Conservation (phyloP, 2,797 vertebrate genomes). For the Poeciliopsis presidionis region DNA sequence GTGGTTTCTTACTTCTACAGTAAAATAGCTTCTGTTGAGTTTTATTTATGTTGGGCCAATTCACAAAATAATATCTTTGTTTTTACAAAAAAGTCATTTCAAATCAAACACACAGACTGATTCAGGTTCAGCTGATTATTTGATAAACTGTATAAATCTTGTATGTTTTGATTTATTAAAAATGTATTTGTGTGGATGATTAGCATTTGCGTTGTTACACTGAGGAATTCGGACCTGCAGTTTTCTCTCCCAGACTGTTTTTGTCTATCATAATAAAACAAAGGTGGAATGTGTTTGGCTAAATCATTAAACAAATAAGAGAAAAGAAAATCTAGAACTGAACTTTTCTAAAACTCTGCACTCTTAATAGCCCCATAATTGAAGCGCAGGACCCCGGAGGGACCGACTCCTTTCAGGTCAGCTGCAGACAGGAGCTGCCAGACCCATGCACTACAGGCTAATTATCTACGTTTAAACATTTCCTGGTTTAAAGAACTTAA, state of each 20-base stretch:
- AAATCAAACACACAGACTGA: not conserved
- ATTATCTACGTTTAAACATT: conserved; percentile 83
- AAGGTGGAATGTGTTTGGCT: conserved; percentile 9
- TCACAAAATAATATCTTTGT: too few relatives aligned
- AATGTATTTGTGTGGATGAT: not conserved
- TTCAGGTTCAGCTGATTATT: not conserved
- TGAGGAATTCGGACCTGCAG: not conserved
- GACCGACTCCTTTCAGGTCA: conserved; percentile 83
- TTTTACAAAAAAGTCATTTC: not conserved
- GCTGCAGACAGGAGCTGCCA: conserved; percentile 70
- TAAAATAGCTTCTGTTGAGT: not conserved
- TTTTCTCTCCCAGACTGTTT: not conserved
- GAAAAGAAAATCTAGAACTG: conserved; percentile 61
- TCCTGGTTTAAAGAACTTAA: conserved; percentile 87
- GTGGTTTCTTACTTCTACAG: not conserved
- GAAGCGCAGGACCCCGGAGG: conserved; percentile 68
- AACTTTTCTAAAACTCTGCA: conserved; percentile 68
- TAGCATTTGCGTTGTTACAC: not conserved
- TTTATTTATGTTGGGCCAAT: not conserved
- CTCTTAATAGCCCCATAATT: conserved; percentile 75
- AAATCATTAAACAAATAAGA: conserved; percentile 43
- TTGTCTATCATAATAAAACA: not conserved
- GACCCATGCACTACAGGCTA: conserved; percentile 69
- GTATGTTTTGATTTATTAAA: not conserved
- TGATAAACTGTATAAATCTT: not conserved